Evolutionary conservation across 2,113 vertebrate species (phyloP), one percentile per base, ranked within the genome.

Genomic region (Mirounga angustirostris): DNA sequence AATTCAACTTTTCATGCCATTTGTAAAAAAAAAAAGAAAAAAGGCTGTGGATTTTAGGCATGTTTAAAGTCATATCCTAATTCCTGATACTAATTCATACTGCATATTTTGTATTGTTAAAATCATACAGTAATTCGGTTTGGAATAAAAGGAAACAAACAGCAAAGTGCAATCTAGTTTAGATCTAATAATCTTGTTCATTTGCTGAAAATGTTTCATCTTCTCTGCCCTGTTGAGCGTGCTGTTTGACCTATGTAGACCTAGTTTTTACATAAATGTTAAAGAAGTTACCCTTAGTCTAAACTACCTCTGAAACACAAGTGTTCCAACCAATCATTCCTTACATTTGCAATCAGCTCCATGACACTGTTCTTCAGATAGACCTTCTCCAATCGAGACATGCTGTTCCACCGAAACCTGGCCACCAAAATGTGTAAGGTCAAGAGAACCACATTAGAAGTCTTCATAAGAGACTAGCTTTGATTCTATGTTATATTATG

Each of bases 341-440:
- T 99, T 98, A 99, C 99, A 63, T 94, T 99, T 91, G 99, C 99
- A 89, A 99, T 99, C n/a, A 99, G 99, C 74, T 99, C 99, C 99
- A 99, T 99, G 78, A 99, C 99, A 73, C 99, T 99, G 97, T 99
- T 99, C 98, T 99, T 99, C 89, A 99, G 83, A 83, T 99, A 99
- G 67, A 99, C 99, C 96, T 99, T 99, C 91, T 99, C 99, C 94
- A 99, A 97, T 11, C 99, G 99, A 94, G 99, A 98, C 99, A 99
- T 99, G 96, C 98, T 98, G 96, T 99, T 99, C 99, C 99, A 99
- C 52, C 99, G 98, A 97, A 99, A 99, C 96, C 99, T 99, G 97
- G 33, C 79, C 1, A 81, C 73, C 83, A 90, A 94, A 96, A 88
- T 3, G 36, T 36, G 93, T 6, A 93, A 83, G 93, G 11, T 50